Base-by-base conservation (phyloP, 2,888 invertebrate species). In the Abrostola triplasia region DNA sequence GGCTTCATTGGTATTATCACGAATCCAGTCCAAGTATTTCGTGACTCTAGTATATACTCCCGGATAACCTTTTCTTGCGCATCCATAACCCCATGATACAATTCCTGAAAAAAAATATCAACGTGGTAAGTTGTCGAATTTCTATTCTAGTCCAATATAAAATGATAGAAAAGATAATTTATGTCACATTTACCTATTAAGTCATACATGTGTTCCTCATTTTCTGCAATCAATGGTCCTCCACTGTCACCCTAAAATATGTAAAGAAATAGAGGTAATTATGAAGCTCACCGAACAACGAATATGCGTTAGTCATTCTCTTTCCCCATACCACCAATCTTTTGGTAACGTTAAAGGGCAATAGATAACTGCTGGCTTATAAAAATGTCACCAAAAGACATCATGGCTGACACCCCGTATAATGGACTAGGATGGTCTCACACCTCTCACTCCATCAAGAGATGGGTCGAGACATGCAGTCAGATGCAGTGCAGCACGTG, bases 21-120 rank as follows among this genome's bases (percentile, higher is more conserved):
- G 90, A 66, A 98, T 97, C 98, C 98, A 98, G 79, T 97, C 96
- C 61, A 98, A 88, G 87, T 97, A 98, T 82, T 96, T 96, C 0
- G 97, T 97, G 9, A 98, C 96, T 80, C 98, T 95, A 4, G 98
- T 97, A 85, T 98, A 98, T 0, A 98, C 97, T 5, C 98, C 98
- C 0, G 98, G 98, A 87, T 97, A 98, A 10, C 97, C 97, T 64
- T 96, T 96, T 68, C 98, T 95, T 0, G 98, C 98, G 84, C 98
- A 98, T 37, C 98, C 98, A 82, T 97, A 97, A 5, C 98, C 98
- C 98, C 98, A 98, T 0, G 98, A 98, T 0, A 98, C 98, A 12
- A 98, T 95, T 36, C 97, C 96, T 96, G 85, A n/a, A 92, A 89
- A 59, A n/a, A 8, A 37, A 53, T n/a, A 4, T 9, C 5, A 6